phyloP scores from a whole-genome alignment of 2,888 invertebrate genomes.

The Lagria hirta region DNA sequence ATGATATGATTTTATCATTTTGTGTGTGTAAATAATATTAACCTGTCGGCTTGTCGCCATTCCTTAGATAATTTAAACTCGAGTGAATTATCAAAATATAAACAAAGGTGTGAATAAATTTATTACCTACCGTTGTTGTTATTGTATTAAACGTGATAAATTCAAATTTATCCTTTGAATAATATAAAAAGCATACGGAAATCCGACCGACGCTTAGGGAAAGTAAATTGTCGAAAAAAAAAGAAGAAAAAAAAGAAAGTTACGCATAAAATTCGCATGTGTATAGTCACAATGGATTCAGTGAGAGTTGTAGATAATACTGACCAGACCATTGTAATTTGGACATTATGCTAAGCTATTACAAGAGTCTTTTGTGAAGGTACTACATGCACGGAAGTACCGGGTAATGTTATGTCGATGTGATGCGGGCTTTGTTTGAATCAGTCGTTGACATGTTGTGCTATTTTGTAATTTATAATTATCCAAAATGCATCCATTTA shows the following conservation, averaged over 20 bases:
- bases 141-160: conserved; percentile 6
- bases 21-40: conserved; percentile 28
- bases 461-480: no score
- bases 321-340: conserved; percentile 6
- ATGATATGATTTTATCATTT: no score
- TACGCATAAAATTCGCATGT: conserved; percentile 31
- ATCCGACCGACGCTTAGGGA: conserved; percentile 16
- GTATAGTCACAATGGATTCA: conserved; percentile 19
- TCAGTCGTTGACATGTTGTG: no score
- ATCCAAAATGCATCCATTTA: no score
- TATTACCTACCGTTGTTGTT: conserved; percentile 13
- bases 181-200: conserved; percentile 11
- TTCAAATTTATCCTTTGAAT: conserved; percentile 5
- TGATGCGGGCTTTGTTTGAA: no score
- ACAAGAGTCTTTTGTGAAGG: no score
- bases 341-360: conserved; percentile 4
- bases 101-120: conserved; percentile 23
- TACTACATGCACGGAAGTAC: no score
- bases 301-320: conserved; percentile 26
- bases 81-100: conserved; percentile 21
- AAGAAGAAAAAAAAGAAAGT: conserved; percentile 35
- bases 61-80: conserved; percentile 27
- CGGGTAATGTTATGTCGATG: no score
- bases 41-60: conserved; percentile 30
- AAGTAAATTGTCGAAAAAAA: conserved; percentile 30